Evolutionary conservation across 2,888 invertebrate genomes (phyloP), one percentile per base, ranked within the genome.

Genomic region (Tolmerus cingulatus): DNA sequence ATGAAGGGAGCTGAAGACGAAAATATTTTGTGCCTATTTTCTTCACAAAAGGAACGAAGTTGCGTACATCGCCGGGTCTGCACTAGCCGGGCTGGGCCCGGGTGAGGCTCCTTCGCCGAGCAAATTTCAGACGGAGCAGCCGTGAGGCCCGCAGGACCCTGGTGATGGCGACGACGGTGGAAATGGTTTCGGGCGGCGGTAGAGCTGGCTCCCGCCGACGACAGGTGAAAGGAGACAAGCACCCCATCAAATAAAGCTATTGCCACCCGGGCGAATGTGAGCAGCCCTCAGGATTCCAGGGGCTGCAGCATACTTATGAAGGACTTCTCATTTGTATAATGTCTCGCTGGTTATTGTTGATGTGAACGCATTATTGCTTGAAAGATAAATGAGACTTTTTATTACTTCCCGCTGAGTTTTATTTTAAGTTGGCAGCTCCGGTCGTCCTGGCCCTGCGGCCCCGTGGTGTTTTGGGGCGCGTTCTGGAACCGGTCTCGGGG

Each of bases 261-360:
- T 82, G 57, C 82, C 66, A 23, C 82, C 30, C 82, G 66, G 30
- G 57, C 66, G 19, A 82, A 76, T 37, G 27, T 40, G 34, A 76
- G 27, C 34, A 34, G n/a, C 40, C 27, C 34, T 51, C 8, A 85
- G 12, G 27, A 46, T 43, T 37, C 27, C 74, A 27, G 46, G 40
- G 74, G 85, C 23, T 51, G 43, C 43, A 79, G 46, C 51, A 40
- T 74, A 74, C 85, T 85, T 74, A 46, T 74, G 43, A 74, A 85
- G 74, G 85, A 43, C 85, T 85, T 74, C 85, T 85, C 85, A 85
- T 85, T 85, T 85, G 85, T 74, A 85, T 74, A 85, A 85, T 85
- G 74, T 85, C 85, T 85, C 74, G 85, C 74, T 74, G 74, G 85
- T 85, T 85, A 85, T 85, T 85, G 85, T 85, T 85, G 85, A 85